These are phyloP conservation scores for Eira barbara DNA, from an alignment of 2,113 vertebrate genomes.

Conservation along the genomic window DNA sequence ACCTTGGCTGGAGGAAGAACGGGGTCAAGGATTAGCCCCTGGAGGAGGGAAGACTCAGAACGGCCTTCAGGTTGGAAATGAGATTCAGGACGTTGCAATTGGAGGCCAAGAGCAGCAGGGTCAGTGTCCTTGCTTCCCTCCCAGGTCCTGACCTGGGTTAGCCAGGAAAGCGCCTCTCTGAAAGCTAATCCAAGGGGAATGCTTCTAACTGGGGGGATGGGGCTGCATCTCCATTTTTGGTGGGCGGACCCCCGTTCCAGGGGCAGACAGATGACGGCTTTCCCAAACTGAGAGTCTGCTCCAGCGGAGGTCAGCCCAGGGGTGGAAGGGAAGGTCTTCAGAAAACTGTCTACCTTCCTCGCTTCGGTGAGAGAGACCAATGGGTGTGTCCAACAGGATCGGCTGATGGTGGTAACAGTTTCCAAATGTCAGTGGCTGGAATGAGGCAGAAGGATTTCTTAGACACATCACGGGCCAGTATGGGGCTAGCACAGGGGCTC, in stretches of 20 bases:
- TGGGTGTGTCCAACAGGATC: fast-evolving
- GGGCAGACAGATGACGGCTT: background rate
- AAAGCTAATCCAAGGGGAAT: background rate
- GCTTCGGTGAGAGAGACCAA: background rate
- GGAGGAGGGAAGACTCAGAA: background rate
- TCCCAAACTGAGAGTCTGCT: background rate
- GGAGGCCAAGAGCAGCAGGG: background rate
- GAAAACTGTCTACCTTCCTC: background rate
- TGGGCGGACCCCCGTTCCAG: background rate
- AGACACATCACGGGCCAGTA: fast-evolving
- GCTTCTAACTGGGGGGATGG: background rate
- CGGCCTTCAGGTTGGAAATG: background rate
- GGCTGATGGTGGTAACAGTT: background rate
- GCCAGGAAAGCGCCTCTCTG: background rate
- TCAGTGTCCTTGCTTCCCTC: background rate
- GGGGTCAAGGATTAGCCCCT: background rate
- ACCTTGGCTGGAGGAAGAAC: background rate
- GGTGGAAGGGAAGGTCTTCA: background rate
- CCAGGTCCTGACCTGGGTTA: background rate
- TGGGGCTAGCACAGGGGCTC: background rate
- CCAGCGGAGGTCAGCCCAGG: too few relatives aligned
- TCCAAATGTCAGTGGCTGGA: background rate
- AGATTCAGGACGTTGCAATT: background rate
- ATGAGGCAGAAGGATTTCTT: background rate
- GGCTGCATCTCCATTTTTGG: background rate